Evolutionary conservation across 2,888 invertebrate species (phyloP).

Genomic region (Therioaphis trifolii): DNA sequence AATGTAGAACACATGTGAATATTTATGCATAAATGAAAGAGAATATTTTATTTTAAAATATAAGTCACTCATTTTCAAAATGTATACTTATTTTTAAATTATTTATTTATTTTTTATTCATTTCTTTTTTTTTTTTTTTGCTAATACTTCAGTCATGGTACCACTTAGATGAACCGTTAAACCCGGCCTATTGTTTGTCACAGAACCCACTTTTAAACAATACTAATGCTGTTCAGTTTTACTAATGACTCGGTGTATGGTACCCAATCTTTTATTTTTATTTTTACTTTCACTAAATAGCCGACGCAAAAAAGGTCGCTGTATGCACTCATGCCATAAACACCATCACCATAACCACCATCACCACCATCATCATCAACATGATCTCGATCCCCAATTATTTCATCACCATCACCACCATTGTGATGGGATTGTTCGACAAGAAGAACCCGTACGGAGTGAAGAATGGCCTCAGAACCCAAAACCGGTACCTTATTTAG

Average conservation of each 20-base stretch:
- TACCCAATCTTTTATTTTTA: too few relatives aligned
- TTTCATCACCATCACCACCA: constrained; percentile 66
- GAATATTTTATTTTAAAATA: too few relatives aligned
- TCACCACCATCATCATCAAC: constrained; percentile 66
- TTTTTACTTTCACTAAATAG: not conserved
- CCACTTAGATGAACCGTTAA: not conserved
- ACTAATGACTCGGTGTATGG: not conserved
- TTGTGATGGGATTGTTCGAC: constrained; percentile 63
- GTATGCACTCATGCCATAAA: constrained; percentile 66
- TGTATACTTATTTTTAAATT: not conserved
- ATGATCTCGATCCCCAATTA: constrained; percentile 66
- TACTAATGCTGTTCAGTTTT: not conserved
- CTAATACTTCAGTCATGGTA: not conserved
- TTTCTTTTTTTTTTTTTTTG: not conserved
- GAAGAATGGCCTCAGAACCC: constrained; percentile 63
- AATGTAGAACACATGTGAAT: too few relatives aligned
- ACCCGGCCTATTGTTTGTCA: constrained; percentile 7
- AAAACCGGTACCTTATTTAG: constrained; percentile 51
- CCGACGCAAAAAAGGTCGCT: constrained; percentile 48
- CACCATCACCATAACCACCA: constrained; percentile 66
- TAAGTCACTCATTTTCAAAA: too few relatives aligned
- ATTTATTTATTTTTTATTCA: too few relatives aligned
- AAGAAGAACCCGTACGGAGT: constrained; percentile 46
- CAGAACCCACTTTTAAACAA: constrained; percentile 4
- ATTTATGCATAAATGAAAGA: too few relatives aligned